phyloP scores from a whole-genome alignment of 2,888 invertebrate species.

The Acrobasis repandana region DNA sequence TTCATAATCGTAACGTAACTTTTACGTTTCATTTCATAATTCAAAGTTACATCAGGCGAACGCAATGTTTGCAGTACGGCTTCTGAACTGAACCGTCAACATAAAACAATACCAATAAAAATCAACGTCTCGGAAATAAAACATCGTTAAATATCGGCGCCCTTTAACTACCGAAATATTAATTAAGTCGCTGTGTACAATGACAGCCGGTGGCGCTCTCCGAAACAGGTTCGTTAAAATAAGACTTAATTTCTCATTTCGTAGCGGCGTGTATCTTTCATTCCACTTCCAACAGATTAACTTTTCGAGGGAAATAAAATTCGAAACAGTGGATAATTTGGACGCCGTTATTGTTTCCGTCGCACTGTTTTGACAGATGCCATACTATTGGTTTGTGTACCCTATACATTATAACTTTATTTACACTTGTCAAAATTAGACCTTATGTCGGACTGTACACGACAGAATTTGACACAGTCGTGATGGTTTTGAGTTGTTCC shows the following conservation, averaged over 20 bases:
- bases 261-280: conserved; percentile 21
- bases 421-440: conserved; percentile 10
- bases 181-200: conserved; percentile 49
- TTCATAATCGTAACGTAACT: conserved; percentile 8
- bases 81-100: conserved; percentile 24
- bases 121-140: conserved; percentile 66
- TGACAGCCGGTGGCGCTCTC: conserved; percentile 41
- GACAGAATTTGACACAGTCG: conserved; percentile 5
- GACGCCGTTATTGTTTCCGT: conserved; percentile 66
- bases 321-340: conserved; percentile 29
- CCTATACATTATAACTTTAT: conserved; percentile 10
- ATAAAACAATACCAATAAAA: conserved; percentile 55
- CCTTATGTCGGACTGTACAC: conserved; percentile 13
- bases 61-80: conserved; percentile 10
- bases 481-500: conserved; percentile 34
- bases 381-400: conserved; percentile 27
- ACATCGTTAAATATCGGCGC: conserved; percentile 55
- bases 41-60: background rate
- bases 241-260: conserved; percentile 27
- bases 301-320: conserved; percentile 25
- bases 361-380: conserved; percentile 74
- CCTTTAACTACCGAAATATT: conserved; percentile 56
- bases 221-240: conserved; percentile 38
- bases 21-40: conserved; percentile 7
- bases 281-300: conserved; percentile 19